These are phyloP conservation scores for Platichthys flesus DNA, from an alignment of 2,113 vertebrate species.

Conservation along the genomic window DNA sequence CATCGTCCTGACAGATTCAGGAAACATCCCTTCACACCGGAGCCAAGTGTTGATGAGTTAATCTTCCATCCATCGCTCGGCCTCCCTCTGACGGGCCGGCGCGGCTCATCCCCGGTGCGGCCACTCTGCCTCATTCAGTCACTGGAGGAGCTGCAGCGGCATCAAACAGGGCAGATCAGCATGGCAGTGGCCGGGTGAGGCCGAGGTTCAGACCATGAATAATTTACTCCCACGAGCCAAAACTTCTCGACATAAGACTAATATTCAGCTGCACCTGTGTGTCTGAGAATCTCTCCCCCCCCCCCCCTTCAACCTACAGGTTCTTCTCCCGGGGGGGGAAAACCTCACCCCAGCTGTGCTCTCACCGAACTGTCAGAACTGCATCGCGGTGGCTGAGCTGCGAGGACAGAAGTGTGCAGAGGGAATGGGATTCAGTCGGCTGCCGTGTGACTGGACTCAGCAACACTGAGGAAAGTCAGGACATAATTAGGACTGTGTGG, in stretches of 20 bases:
- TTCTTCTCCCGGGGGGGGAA: slow-evolving; percentile 44
- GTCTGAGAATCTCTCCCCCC: slow-evolving; percentile 49
- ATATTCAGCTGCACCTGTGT: slow-evolving; percentile 75
- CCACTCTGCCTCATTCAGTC: slow-evolving; percentile 32
- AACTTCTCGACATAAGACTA: slow-evolving; percentile 60
- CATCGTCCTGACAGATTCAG: too few relatives aligned
- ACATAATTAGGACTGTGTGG: slow-evolving; percentile 14
- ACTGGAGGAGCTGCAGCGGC: slow-evolving; percentile 37
- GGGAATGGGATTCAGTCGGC: slow-evolving; percentile 24
- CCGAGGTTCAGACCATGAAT: slow-evolving; percentile 72
- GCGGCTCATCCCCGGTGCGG: slow-evolving; percentile 19
- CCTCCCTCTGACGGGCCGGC: not conserved
- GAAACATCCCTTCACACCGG: too few relatives aligned
- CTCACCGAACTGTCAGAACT: slow-evolving; percentile 48
- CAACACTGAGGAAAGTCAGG: slow-evolving; percentile 26
- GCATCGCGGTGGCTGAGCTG: slow-evolving; percentile 10
- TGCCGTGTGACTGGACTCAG: slow-evolving; percentile 35
- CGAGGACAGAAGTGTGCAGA: slow-evolving; percentile 35
- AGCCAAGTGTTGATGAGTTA: too few relatives aligned
- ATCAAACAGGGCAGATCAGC: slow-evolving; percentile 54
- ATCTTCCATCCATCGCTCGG: too few relatives aligned
- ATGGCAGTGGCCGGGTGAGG: slow-evolving; percentile 40
- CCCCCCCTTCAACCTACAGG: slow-evolving; percentile 43
- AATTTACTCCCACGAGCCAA: slow-evolving; percentile 70
- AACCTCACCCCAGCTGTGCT: slow-evolving; percentile 54